Base-by-base conservation (phyloP, 2,888 invertebrate genomes). In the Stenchaetothrips biformis region DNA sequence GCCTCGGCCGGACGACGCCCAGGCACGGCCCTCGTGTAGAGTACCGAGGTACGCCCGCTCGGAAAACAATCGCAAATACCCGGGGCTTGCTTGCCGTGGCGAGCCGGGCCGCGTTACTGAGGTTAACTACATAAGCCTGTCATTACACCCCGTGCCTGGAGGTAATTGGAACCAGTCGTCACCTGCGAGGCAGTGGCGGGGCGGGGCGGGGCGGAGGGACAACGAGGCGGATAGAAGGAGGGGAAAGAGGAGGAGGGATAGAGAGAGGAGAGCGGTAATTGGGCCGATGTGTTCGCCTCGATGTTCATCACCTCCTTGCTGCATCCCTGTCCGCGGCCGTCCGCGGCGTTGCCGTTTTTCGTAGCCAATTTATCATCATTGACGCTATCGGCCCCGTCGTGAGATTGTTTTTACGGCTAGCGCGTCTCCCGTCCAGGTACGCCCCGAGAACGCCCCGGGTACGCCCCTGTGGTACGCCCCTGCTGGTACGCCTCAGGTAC, bases 111-210 rank as follows among this genome's bases (percentile, higher is more conserved):
- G 21, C 67, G 67, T 21, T 67, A 21, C 21, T 21, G 21, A 21
- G 67, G 67, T 67, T 67, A 67, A 67, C 67, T 67, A 67, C 67
- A 67, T 67, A 67, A 67, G 67, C 6, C 67, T 67, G 67, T 67
- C 67, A 67, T 67, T 67, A 67, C 67, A 9, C 21, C 21, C 67
- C 9, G 21, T 67, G 67, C 67, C 67, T 67, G 67, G 67, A 67
- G 67, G 67, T 67, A 67, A 67, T 67, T 67, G 67, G 67, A 67
- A 67, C 67, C 67, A 21, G 67, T 67, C 67, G 67, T 67, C 67
- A 67, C 67, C 67, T 67, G 67, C 7, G 21, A 53, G 53, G 53
- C n/a, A 18, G 18, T 8, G 8, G 53, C 11, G 53, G 18, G 53
- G 53, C 7, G n/a, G 11, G 49, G 49, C 7, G 49, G 11, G 49